Conservation (phyloP, 2,888 invertebrate species). For the Nycteola revayana region DNA sequence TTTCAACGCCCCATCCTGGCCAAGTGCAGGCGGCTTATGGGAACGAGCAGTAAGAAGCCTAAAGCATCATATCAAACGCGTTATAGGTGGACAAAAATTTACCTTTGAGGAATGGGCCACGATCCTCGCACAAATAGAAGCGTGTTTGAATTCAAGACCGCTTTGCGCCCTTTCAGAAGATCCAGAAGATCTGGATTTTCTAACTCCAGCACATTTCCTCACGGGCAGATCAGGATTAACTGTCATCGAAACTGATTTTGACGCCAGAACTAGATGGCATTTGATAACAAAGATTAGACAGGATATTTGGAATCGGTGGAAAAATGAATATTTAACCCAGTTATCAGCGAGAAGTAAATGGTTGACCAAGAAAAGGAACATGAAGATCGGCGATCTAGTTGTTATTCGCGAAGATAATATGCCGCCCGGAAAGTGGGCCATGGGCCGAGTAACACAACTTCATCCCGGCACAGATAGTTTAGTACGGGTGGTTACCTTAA, state of each 20-base stretch:
- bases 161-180: constrained; percentile 1
- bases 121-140: too few relatives aligned
- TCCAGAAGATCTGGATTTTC: constrained; percentile 1
- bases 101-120: too few relatives aligned
- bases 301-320: constrained; percentile 3
- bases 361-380: not conserved
- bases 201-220: not conserved
- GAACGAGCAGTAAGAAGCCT: too few relatives aligned
- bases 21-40: too few relatives aligned
- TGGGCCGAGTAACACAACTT: not conserved
- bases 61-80: too few relatives aligned
- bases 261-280: constrained; percentile 5
- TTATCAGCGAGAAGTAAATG: not conserved
- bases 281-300: constrained; percentile 1
- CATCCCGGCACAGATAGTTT: not conserved
- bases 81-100: too few relatives aligned
- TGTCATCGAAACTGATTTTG: constrained; percentile 3
- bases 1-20: too few relatives aligned
- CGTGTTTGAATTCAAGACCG: not conserved
- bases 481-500: not conserved
- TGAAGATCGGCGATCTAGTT: not conserved
- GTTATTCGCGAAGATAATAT: not conserved
- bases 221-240: not conserved
- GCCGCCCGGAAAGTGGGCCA: not conserved
- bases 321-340: not conserved